These are phyloP conservation scores for Pogonocherus hispidulus DNA, from an alignment of 2,888 invertebrate genomes.

Conservation along the genomic window DNA sequence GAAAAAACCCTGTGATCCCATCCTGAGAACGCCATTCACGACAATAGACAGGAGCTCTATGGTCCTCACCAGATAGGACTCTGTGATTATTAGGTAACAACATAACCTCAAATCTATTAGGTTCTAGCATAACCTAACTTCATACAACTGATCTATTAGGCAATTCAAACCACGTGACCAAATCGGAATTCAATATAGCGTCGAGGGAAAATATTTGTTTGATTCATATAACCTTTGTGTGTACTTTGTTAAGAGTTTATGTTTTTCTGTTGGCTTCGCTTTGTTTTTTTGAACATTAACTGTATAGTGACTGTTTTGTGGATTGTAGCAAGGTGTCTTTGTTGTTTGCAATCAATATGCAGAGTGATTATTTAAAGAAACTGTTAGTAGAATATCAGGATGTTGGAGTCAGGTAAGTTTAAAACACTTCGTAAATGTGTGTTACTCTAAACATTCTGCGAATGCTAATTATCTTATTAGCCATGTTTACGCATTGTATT, in stretches of 20 bases:
- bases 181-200: not conserved
- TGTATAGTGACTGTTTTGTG: not conserved
- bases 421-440: not conserved
- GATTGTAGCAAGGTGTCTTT: not conserved
- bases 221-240: not conserved
- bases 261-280: not conserved
- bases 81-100: too few relatives aligned
- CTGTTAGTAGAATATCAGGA: not conserved
- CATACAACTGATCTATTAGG: too few relatives aligned
- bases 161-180: not conserved
- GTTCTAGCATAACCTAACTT: too few relatives aligned
- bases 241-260: not conserved
- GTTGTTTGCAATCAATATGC: constrained; percentile 3
- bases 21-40: too few relatives aligned
- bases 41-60: too few relatives aligned
- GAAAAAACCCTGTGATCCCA: too few relatives aligned
- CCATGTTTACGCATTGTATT: constrained; percentile 3
- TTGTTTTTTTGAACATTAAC: not conserved
- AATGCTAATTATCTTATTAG: constrained; percentile 5
- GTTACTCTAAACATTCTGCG: not conserved
- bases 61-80: too few relatives aligned
- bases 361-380: constrained; percentile 11
- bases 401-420: constrained; percentile 7
- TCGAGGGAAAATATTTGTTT: not conserved
- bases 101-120: too few relatives aligned